Conservation (phyloP, 1,140 invertebrate genomes). For the Eupristina koningsbergeri region DNA sequence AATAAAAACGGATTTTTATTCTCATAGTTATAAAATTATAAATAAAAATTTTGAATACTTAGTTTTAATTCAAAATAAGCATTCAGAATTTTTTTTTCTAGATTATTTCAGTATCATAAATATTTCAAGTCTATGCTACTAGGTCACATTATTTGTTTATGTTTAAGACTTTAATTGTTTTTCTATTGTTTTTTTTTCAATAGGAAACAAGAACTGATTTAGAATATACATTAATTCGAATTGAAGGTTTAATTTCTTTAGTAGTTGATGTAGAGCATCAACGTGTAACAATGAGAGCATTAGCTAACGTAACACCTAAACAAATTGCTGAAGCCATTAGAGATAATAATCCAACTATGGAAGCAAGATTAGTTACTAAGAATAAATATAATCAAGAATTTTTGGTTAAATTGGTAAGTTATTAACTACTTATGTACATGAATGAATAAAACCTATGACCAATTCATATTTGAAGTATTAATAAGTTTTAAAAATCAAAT, state of each 20-base stretch:
- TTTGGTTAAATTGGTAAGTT: conserved; percentile 67
- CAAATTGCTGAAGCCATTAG: conserved; percentile 71
- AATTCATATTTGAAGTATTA: too few species aligned
- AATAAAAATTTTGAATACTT: too few species aligned
- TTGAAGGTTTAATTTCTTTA: conserved; percentile 71
- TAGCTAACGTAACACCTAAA: conserved; percentile 68
- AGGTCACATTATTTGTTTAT: neutral
- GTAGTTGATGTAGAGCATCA: conserved; percentile 73
- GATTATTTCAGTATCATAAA: too few species aligned
- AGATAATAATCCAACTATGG: conserved; percentile 68
- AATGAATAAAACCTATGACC: neutral
- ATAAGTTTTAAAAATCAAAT: too few species aligned
- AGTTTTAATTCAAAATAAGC: too few species aligned
- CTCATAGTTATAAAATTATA: too few species aligned
- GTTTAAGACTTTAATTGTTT: neutral
- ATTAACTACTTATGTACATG: conserved; percentile 2
- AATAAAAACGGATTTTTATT: too few species aligned
- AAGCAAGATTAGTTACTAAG: conserved; percentile 70
- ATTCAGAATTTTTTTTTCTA: too few species aligned
- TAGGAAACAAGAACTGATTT: conserved; percentile 71
- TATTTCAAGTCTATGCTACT: too few species aligned
- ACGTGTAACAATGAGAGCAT: conserved; percentile 70
- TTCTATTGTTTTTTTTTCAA: conserved; percentile 49
- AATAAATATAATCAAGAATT: conserved; percentile 74
- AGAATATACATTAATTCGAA: conserved; percentile 69